Conservation (phyloP, 1,140 invertebrate species). For the Metaphire vulgaris region DNA sequence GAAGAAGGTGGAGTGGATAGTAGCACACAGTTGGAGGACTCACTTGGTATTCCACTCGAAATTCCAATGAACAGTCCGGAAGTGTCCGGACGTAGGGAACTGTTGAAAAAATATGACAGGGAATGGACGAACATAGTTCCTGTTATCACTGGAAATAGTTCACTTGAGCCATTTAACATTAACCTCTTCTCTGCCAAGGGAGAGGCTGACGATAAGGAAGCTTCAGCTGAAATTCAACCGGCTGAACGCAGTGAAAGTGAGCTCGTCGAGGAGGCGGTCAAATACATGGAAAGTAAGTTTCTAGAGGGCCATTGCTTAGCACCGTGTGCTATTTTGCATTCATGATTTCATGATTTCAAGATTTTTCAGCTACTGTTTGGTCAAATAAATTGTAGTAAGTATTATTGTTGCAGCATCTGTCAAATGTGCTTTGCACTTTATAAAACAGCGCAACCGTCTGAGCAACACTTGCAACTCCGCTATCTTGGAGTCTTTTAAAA, state of each 20-base stretch:
- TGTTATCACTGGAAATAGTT: not conserved
- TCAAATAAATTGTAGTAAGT: too few species aligned
- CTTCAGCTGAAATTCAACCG: not conserved
- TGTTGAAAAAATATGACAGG: not conserved
- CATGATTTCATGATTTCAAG: too few species aligned
- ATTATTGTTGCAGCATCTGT: too few species aligned
- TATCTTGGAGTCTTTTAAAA: too few species aligned
- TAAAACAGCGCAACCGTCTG: too few species aligned
- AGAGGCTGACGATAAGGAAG: not conserved
- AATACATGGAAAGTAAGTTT: not conserved
- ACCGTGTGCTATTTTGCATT: too few species aligned
- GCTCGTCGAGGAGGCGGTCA: not conserved
- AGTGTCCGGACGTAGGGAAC: not conserved
- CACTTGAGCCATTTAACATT: not conserved
- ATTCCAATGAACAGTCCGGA: not conserved
- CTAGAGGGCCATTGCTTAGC: too few species aligned
- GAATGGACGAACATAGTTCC: not conserved
- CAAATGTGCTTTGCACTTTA: too few species aligned
- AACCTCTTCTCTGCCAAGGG: not conserved
- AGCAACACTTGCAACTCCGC: too few species aligned
- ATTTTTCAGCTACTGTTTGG: too few species aligned
- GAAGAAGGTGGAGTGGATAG: not conserved
- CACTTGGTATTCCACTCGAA: not conserved
- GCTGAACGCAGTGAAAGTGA: not conserved
- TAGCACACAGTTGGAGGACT: not conserved